A percentile compares a stretch with the other conserved stretches of the same genome.
Evolutionary conservation across 2,888 invertebrate species (phyloP).

Genomic region (Baronia brevicornis): DNA sequence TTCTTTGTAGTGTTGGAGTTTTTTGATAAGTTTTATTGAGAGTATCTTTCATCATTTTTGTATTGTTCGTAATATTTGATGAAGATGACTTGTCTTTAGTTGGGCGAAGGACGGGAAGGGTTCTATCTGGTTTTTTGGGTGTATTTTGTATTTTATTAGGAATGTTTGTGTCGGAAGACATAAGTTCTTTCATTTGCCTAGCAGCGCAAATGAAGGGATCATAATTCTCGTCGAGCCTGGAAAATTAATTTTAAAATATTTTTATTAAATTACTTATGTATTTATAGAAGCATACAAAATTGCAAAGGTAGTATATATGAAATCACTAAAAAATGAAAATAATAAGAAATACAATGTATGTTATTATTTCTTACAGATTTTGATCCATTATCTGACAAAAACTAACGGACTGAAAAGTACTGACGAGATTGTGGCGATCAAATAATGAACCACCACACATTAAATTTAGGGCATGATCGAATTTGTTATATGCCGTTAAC

Average conservation of each 20-base stretch:
- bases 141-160: slow-evolving; percentile 57
- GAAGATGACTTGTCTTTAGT: slow-evolving; percentile 52
- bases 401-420: too few relatives aligned
- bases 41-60: slow-evolving; percentile 68
- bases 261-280: slow-evolving; percentile 27
- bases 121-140: slow-evolving; percentile 58
- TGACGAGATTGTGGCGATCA: too few relatives aligned
- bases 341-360: too few relatives aligned
- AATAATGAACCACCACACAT: too few relatives aligned
- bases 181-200: slow-evolving; percentile 87
- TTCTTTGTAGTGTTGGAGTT: slow-evolving; percentile 65
- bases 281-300: too few relatives aligned
- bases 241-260: slow-evolving; percentile 25
- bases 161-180: slow-evolving; percentile 79
- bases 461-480: too few relatives aligned
- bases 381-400: too few relatives aligned
- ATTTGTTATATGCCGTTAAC: too few relatives aligned
- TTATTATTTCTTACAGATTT: too few relatives aligned
- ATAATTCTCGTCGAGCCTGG: slow-evolving; percentile 76
- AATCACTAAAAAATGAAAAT: too few relatives aligned
- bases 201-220: slow-evolving; percentile 88
- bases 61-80: slow-evolving; percentile 47
- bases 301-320: too few relatives aligned
- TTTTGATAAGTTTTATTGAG: slow-evolving; percentile 72
- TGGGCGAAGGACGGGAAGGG: slow-evolving; percentile 58